phyloP scores from a whole-genome alignment of 2,113 vertebrate genomes.

The Misgurnus anguillicaudatus region DNA sequence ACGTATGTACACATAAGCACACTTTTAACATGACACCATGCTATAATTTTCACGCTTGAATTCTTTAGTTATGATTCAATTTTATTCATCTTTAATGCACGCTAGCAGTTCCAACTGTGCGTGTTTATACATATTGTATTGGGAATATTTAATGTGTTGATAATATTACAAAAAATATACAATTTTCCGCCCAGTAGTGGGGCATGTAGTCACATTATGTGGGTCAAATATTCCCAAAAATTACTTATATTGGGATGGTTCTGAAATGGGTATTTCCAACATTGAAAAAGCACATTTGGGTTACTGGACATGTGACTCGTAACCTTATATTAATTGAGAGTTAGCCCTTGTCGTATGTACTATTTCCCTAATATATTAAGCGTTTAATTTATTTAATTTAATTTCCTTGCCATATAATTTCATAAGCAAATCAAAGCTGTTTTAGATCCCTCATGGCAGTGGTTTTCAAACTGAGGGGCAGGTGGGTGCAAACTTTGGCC shows the following conservation, averaged over 20 bases:
- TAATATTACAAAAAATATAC: too few relatives aligned
- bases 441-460: neutral
- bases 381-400: too few relatives aligned
- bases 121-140: neutral
- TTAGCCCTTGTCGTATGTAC: neutral
- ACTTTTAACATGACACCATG: slow-evolving; percentile 15
- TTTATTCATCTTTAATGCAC: neutral
- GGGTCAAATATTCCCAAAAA: too few relatives aligned
- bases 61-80: neutral
- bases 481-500: too few relatives aligned
- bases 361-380: too few relatives aligned
- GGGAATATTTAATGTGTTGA: too few relatives aligned
- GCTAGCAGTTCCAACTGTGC: neutral
- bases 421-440: neutral
- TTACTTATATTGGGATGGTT: too few relatives aligned
- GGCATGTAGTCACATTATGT: too few relatives aligned
- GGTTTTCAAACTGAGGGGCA: too few relatives aligned
- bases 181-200: too few relatives aligned
- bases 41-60: neutral
- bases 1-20: slow-evolving; percentile 25
- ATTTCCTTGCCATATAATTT: neutral
- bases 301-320: neutral
- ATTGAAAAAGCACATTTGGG: too few relatives aligned
- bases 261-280: too few relatives aligned
- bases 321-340: neutral